phyloP scores from a whole-genome alignment of 2,797 vertebrate species.

The Novumbra hubbsi region DNA sequence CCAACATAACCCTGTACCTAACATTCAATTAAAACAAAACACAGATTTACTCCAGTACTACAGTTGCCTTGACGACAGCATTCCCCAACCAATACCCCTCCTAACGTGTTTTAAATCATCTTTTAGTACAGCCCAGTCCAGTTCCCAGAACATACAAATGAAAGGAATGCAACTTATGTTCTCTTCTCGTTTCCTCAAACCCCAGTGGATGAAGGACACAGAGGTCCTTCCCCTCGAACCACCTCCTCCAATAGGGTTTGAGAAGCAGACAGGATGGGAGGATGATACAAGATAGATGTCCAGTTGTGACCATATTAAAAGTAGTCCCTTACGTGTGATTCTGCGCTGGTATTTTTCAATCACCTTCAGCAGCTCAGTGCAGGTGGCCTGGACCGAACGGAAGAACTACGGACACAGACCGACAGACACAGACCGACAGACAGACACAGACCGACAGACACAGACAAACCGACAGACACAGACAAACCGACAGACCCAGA shows the following conservation, averaged over 20 bases:
- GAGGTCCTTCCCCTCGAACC: no score
- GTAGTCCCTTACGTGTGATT: constrained; percentile 74
- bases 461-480: background rate
- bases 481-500: background rate
- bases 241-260: no score
- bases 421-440: background rate
- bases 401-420: constrained; percentile 69
- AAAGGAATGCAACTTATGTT: no score
- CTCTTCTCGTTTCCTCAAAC: no score
- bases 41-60: background rate
- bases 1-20: background rate
- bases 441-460: constrained; percentile 1
- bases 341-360: constrained; percentile 82
- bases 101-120: no score
- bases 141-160: no score
- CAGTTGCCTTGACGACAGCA: no score
- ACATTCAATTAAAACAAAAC: background rate
- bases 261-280: no score
- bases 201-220: no score
- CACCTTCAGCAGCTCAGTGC: constrained; percentile 82
- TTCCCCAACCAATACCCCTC: no score
- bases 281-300: no score
- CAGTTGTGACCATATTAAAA: background rate
- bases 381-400: constrained; percentile 78
- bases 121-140: no score